phyloP scores from a whole-genome alignment of 2,113 vertebrate species.

The Elgaria multicarinata region DNA sequence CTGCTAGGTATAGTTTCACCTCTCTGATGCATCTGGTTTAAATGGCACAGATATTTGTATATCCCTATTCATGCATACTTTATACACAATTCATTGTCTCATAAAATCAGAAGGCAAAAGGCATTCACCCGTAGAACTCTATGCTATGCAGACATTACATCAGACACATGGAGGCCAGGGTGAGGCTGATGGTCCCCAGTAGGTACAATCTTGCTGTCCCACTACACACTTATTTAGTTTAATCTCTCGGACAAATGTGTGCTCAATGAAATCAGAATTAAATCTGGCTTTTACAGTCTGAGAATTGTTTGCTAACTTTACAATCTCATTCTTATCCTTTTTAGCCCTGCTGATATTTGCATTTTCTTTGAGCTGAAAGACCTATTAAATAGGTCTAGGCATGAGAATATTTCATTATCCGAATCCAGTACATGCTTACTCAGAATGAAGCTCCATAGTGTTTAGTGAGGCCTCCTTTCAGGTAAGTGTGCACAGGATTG shows the following conservation, averaged over 20 bases:
- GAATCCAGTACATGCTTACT: not conserved
- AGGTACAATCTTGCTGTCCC: not conserved
- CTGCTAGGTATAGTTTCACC: not conserved
- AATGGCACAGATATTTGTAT: not conserved
- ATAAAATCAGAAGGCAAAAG: not conserved
- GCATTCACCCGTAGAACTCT: not conserved
- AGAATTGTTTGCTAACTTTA: not conserved
- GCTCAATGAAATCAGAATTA: constrained; percentile 18
- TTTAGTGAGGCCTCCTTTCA: not conserved
- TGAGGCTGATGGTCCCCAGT: not conserved
- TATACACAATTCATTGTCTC: not conserved
- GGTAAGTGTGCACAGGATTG: not conserved
- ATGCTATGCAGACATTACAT: no score
- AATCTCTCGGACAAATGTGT: not conserved
- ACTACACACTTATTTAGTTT: not conserved
- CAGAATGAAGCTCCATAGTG: not conserved
- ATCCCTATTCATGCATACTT: not conserved
- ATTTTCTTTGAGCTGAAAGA: not conserved
- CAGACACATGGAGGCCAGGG: not conserved
- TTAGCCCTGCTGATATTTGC: not conserved
- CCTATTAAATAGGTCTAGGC: not conserved
- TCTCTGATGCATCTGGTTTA: not conserved
- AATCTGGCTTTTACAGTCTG: not conserved
- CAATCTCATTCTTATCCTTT: not conserved
- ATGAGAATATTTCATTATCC: not conserved